Percentiles rank a stretch among this genome's conserved stretches.
These are phyloP conservation scores for Geophilus truncorum DNA, from an alignment of 2,888 invertebrate species.

Conservation along the genomic window DNA sequence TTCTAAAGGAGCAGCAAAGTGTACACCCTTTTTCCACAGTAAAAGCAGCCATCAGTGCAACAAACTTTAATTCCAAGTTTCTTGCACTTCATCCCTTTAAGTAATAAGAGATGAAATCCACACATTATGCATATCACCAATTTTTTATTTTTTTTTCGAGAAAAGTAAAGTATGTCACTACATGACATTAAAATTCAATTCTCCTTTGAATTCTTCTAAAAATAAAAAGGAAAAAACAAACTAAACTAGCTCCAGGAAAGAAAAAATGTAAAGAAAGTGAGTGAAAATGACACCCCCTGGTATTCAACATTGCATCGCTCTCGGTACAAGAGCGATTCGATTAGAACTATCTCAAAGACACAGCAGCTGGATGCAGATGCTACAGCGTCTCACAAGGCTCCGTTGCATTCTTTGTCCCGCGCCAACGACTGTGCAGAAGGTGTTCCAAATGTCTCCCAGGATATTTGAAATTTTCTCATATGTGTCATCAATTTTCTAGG, in stretches of 20 bases:
- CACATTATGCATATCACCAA: too few species aligned
- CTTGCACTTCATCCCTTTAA: too few species aligned
- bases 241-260: not conserved
- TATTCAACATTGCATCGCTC: not conserved
- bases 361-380: not conserved
- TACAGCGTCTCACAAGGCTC: not conserved
- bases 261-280: not conserved
- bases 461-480: not conserved
- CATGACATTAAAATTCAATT: not conserved
- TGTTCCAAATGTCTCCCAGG: not conserved
- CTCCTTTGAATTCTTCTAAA: not conserved
- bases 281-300: not conserved
- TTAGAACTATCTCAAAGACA: not conserved
- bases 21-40: too few species aligned
- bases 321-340: too few species aligned
- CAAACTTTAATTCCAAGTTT: too few species aligned
- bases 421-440: not conserved
- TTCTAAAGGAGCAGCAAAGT: too few species aligned
- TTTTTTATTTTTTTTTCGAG: not conserved
- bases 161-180: not conserved
- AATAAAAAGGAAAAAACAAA: not conserved
- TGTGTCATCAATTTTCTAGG: not conserved
- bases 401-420: not conserved
- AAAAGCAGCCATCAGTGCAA: too few species aligned
- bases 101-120: too few species aligned